Base-by-base conservation (phyloP, 2,113 vertebrate species). In the Oxyura jamaicensis region DNA sequence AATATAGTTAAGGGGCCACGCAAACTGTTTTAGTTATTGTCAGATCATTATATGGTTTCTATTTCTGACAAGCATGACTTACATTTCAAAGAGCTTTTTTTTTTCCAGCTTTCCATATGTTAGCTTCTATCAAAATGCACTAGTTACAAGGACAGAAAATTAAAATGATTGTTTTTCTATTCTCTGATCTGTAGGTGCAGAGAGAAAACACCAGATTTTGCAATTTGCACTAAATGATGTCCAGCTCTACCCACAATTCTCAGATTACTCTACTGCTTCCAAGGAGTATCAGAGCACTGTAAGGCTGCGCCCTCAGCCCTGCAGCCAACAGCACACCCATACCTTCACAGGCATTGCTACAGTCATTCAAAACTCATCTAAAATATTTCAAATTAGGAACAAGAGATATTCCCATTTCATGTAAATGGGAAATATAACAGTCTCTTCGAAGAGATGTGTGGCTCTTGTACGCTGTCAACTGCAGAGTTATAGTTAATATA, bases 21-120 rank as follows among this genome's bases (percentile, higher is more conserved):
- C 31, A 91, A 79, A 87, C 62, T 46, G 44, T 50, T 93, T 93
- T 73, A 10, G 44, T 77, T 97, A 67, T 82, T 95, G 83, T 82
- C 77, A 66, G 44, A 91, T 87, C 80, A 67, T 66, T 79, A 35
- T 5, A 6, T 11, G 36, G 13, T 50, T 94, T 94, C 86, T 94
- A 62, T 92, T 96, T 91, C 66, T 91, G 86, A 89, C 50, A 83
- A 91, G 66, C 11, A 29, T 88, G 68, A 62, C 69, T 95, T 93
- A 69, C 17, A 59, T 92, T 91, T 89, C 67, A 69, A 89, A 79
- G 22, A 48, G 69, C 10, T 94, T 53, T 84, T 71, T 58, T 4
- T 0, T n/a, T 42, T n/a, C 15, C 42, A 89, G 62, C n/a, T 86
- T 93, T 94, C 80, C 88, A 81, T 91, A 93, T 93, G 90, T 84